Evolutionary conservation across 1,140 invertebrate genomes (phyloP).

Genomic region (Zaprionus lachaisei): DNA sequence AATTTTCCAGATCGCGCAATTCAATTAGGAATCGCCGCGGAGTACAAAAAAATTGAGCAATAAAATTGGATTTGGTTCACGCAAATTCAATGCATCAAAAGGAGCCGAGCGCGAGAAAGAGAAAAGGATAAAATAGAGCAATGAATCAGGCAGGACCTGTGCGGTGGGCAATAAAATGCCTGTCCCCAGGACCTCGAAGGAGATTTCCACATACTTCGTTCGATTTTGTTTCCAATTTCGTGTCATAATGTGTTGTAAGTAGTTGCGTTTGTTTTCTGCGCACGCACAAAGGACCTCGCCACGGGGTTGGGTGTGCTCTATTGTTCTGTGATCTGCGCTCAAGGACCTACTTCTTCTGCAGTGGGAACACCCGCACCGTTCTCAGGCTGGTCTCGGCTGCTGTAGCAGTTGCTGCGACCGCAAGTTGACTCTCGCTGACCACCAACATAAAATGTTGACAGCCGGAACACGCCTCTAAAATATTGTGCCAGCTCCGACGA

Average conservation of each 20-base stretch:
- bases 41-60: constrained; percentile 81
- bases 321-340: constrained; percentile 51
- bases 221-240: constrained; percentile 54
- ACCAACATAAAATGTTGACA: constrained; percentile 84
- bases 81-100: constrained; percentile 77
- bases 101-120: constrained; percentile 29
- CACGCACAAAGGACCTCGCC: constrained; percentile 52
- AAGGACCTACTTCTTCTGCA: constrained; percentile 55
- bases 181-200: constrained; percentile 39
- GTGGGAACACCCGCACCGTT: constrained; percentile 71
- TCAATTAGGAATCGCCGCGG: constrained; percentile 65
- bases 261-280: constrained; percentile 70
- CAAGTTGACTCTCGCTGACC: constrained; percentile 70
- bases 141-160: constrained; percentile 72
- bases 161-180: constrained; percentile 62
- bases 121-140: constrained; percentile 71
- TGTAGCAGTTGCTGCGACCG: constrained; percentile 69
- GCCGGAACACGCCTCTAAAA: constrained; percentile 80
- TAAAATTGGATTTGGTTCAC: constrained; percentile 84
- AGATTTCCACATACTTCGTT: constrained; percentile 12
- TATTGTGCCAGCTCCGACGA: constrained; percentile 61
- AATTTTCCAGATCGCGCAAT: constrained; percentile 74
- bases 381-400: constrained; percentile 52
- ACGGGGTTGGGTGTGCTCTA: constrained; percentile 39
- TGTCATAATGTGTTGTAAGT: constrained; percentile 82